Percentiles rank a stretch among this genome's conserved stretches.
These are phyloP conservation scores for Nothoprocta pentlandii DNA, from an alignment of 2,113 vertebrate genomes.

Conservation along the genomic window DNA sequence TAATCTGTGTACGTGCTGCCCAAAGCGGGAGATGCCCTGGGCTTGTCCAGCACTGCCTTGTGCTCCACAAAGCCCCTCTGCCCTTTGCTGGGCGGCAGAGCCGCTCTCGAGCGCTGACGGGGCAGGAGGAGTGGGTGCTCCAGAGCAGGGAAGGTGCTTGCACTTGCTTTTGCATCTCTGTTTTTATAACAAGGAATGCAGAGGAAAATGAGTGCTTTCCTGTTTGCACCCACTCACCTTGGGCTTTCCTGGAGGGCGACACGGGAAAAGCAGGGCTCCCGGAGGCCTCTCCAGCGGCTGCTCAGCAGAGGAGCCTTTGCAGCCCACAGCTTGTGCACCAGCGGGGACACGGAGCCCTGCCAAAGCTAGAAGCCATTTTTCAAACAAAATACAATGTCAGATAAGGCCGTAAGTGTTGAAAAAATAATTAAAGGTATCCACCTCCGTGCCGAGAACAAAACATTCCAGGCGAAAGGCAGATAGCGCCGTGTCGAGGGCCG, in stretches of 20 bases:
- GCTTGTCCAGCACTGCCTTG: constrained; percentile 7
- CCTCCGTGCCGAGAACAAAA: constrained; percentile 12
- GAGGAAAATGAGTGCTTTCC: neutral
- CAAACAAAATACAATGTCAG: constrained; percentile 25
- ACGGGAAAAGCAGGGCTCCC: constrained; percentile 38
- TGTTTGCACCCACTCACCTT: neutral
- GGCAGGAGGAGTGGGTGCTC: neutral
- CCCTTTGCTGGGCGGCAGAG: constrained; percentile 12
- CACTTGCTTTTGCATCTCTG: neutral
- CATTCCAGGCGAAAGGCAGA: neutral
- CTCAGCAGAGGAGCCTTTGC: constrained; percentile 36
- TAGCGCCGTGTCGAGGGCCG: neutral
- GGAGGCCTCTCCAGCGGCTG: neutral
- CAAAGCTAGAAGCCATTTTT: constrained; percentile 43
- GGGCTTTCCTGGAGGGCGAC: neutral
- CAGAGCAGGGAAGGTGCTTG: neutral
- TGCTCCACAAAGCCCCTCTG: constrained; percentile 48
- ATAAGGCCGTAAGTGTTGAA: constrained; percentile 31
- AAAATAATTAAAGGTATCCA: constrained; percentile 28
- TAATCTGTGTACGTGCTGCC: neutral
- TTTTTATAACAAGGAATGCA: neutral
- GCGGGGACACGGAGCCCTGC: neutral
- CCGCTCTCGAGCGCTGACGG: neutral
- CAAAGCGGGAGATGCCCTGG: neutral
- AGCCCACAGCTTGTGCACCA: neutral